Evolutionary conservation across 2,797 vertebrate species (phyloP), one percentile per base, ranked within the genome.

Genomic region (Limosa lapponica): DNA sequence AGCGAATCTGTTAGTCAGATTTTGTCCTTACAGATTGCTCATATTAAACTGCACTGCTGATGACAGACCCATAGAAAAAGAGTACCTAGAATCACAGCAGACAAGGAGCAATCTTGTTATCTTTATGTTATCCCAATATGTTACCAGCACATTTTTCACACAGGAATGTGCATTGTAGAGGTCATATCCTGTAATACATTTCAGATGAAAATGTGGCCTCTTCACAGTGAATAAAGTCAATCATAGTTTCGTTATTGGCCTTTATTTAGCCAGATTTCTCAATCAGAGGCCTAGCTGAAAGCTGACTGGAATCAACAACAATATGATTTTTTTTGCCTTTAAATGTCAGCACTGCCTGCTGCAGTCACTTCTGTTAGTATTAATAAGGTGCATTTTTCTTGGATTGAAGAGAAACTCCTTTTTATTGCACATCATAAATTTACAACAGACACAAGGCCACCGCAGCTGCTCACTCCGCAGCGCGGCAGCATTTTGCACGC

Each of bases 331-430:
- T 79, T 75, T 37, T 74, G 19, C 27, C 44, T 74, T 71, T 89
- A 89, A 71, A 82, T 37, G 62, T 44, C 88, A 92, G 39, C 28
- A 23, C 20, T 59, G 70, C 24, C 61, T 71, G 54, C 72, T 93
- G 67, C 70, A 82, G 66, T 30, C 82, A 30, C 51, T 90, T 73
- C 48, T 27, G 37, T 64, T 32, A 36, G 16, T 25, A 55, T 82
- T 70, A 89, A 65, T 23, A 62, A 55, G 70, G 20, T 37, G 32
- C 51, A 59, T 16, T 49, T 58, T 81, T 32, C 24, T 57, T 54
- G 44, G 17, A 43, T 11, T 51, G 43, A 79, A 55, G 24, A 84
- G 37, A 62, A 80, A 41, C 25, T 41, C 30, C 19, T 51, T 83
- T 65, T n/a, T 24, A 70, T 49, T 10, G 22, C 44, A 61, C 49